Percentiles rank a stretch among this genome's conserved stretches.
These are phyloP conservation scores for Syrrhaptes paradoxus DNA, from an alignment of 2,113 vertebrate genomes.

Conservation along the genomic window DNA sequence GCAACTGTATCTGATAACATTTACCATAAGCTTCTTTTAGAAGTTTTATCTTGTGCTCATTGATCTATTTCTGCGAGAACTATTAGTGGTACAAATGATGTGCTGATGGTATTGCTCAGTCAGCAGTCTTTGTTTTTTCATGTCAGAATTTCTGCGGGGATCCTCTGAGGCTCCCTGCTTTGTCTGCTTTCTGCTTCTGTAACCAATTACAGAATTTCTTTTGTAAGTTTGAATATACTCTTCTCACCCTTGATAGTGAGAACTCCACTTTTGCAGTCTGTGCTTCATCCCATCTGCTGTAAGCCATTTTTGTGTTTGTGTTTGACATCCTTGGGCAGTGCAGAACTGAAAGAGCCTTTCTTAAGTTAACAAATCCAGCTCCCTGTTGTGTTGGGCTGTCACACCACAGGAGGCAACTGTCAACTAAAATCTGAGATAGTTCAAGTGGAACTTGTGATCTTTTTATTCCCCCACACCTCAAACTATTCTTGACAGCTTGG, in stretches of 20 bases:
- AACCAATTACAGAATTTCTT: background rate
- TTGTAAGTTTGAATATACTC: background rate
- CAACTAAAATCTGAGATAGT: background rate
- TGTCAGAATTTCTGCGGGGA: background rate
- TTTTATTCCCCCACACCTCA: background rate
- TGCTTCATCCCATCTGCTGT: background rate
- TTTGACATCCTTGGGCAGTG: background rate
- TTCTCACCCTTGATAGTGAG: background rate
- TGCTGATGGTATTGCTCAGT: background rate
- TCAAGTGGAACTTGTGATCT: background rate
- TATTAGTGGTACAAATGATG: background rate
- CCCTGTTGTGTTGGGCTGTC: background rate
- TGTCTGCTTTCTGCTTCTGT: background rate
- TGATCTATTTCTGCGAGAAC: background rate
- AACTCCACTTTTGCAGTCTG: background rate
- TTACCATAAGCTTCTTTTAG: background rate
- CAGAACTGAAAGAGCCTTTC: background rate
- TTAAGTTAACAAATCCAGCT: background rate
- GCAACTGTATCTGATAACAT: background rate
- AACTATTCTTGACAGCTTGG: background rate
- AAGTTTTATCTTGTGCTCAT: background rate
- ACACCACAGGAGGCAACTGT: background rate
- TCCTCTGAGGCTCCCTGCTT: background rate
- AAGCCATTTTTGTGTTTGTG: background rate
- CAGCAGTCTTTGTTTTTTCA: background rate